Evolutionary conservation across 1,140 invertebrate species (phyloP).

Genomic region (Mycetomoellerius zeteki): DNA sequence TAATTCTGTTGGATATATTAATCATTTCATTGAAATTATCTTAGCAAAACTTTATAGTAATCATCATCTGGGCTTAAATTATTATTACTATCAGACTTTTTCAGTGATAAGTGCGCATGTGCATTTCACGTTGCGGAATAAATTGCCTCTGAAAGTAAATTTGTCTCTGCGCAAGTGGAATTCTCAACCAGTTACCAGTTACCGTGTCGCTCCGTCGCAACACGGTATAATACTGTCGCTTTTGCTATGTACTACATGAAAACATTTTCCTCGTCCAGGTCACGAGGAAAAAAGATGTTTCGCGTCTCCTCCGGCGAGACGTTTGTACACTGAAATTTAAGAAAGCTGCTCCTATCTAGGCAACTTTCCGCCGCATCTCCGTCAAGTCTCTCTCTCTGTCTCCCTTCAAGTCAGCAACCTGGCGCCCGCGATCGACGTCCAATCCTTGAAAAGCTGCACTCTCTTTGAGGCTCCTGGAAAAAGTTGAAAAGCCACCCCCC

Average conservation of each 20-base stretch:
- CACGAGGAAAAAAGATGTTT: conserved; percentile 18
- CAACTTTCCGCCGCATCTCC: not conserved
- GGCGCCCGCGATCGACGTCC: conserved; percentile 46
- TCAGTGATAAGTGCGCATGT: not conserved
- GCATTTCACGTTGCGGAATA: conserved; percentile 7
- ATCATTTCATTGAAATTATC: no score
- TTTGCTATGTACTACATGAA: conserved; percentile 28
- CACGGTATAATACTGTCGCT: conserved; percentile 14
- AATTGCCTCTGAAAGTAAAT: conserved; percentile 43
- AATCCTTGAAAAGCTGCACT: conserved; percentile 47
- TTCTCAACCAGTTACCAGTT: conserved; percentile 10
- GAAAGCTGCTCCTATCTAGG: conserved; percentile 29
- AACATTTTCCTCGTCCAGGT: conserved; percentile 22
- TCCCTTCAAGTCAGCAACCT: not conserved
- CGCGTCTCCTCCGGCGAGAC: conserved; percentile 12
- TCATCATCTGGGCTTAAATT: no score
- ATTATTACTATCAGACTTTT: no score
- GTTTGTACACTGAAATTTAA: conserved; percentile 40
- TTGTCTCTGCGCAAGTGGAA: conserved; percentile 21
- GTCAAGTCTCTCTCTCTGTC: not conserved
- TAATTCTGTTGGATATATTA: no score
- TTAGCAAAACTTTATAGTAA: no score
- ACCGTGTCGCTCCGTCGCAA: not conserved
- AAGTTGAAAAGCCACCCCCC: conserved; percentile 61
- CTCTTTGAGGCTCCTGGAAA: conserved; percentile 63